These are phyloP conservation scores for Lanistes nyassanus DNA, from an alignment of 1,140 invertebrate species.

Conservation along the genomic window DNA sequence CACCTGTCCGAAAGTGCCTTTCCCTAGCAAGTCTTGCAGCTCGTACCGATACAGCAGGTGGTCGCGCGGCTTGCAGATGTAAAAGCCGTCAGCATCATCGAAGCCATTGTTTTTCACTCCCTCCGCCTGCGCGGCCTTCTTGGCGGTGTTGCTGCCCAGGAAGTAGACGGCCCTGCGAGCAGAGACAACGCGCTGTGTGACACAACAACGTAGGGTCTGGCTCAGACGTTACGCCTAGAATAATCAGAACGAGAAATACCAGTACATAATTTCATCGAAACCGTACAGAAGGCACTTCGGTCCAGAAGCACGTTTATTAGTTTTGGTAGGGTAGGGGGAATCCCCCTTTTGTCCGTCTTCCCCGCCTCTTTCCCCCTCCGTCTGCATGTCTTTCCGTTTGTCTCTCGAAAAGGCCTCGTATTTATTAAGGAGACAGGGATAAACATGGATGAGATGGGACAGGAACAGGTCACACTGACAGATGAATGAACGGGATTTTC, in stretches of 20 bases:
- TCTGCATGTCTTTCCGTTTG: too few relatives aligned
- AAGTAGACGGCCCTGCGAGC: conserved; percentile 11
- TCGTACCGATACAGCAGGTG: conserved; percentile 93
- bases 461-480: too few relatives aligned
- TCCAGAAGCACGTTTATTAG: not conserved
- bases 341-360: not conserved
- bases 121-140: conserved; percentile 5
- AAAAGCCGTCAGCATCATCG: conserved; percentile 32
- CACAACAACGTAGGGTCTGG: not conserved
- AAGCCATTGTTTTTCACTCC: conserved; percentile 16
- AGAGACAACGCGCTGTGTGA: not conserved
- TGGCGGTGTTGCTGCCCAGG: conserved; percentile 18
- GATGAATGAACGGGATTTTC: too few relatives aligned
- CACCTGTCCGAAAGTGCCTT: conserved; percentile 97
- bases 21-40: conserved; percentile 87
- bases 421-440: too few relatives aligned
- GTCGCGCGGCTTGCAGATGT: conserved; percentile 68
- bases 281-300: too few relatives aligned
- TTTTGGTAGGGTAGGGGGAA: not conserved
- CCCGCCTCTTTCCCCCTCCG: too few relatives aligned
- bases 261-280: too few relatives aligned
- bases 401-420: too few relatives aligned
- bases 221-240: not conserved
- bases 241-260: too few relatives aligned
- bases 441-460: too few relatives aligned